phyloP scores from a whole-genome alignment of 2,888 invertebrate species.

The Drosophila trichaetosa region DNA sequence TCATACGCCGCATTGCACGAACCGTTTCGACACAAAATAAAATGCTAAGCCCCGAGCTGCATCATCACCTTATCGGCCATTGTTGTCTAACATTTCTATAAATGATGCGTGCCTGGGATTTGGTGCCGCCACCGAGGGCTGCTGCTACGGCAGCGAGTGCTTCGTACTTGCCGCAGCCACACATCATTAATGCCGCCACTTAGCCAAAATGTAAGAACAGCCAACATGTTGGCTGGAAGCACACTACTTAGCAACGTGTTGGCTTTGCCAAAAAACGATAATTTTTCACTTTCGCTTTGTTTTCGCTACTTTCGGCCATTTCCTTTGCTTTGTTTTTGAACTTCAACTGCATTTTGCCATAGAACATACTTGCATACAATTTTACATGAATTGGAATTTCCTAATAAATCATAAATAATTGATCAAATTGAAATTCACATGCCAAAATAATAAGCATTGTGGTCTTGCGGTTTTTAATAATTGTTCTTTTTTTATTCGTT shows the following conservation, averaged over 20 bases:
- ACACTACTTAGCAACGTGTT: conserved; percentile 57
- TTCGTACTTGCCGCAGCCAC: conserved; percentile 5
- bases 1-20: conserved; percentile 70
- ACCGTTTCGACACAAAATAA: neutral
- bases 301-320: neutral
- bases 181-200: conserved; percentile 32
- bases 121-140: conserved; percentile 4
- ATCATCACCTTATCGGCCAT: conserved; percentile 34
- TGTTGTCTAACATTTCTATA: conserved; percentile 49
- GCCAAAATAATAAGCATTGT: neutral
- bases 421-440: neutral
- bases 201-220: conserved; percentile 15
- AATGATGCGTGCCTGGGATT: conserved; percentile 38
- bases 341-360: neutral
- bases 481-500: neutral
- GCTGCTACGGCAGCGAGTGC: conserved; percentile 5
- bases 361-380: neutral
- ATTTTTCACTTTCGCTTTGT: conserved; percentile 2
- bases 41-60: conserved; percentile 5
- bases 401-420: neutral
- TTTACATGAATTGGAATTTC: neutral
- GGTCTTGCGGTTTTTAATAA: neutral
- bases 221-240: conserved; percentile 60
- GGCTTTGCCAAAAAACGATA: conserved; percentile 18
- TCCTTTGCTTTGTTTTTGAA: neutral